Evolutionary conservation across 2,113 vertebrate genomes (phyloP).

Genomic region (Chamaea fasciata): DNA sequence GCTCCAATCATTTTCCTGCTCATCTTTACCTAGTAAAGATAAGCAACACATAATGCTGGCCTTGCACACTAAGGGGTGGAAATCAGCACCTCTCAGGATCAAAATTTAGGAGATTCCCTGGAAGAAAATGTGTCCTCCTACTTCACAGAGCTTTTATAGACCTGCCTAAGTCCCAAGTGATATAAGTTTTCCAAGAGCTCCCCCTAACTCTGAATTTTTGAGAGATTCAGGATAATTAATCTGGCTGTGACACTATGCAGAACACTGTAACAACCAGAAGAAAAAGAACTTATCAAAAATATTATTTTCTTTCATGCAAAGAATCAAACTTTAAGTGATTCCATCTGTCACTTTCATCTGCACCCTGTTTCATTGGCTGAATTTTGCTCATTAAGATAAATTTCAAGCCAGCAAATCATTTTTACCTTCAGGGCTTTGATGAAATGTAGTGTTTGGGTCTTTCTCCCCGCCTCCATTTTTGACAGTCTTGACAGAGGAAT

Average conservation of each 20-base stretch:
- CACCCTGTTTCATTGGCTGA: constrained; percentile 64
- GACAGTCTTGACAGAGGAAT: neutral
- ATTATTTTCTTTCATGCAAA: constrained; percentile 60
- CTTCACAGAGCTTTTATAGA: neutral
- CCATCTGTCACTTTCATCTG: constrained; percentile 72
- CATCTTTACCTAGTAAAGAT: neutral
- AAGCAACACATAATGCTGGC: neutral
- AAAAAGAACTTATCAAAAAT: constrained; percentile 61
- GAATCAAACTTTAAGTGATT: constrained; percentile 69
- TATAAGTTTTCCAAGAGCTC: neutral
- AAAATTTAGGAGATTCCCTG: neutral
- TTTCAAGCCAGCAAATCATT: constrained; percentile 60
- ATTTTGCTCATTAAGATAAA: constrained; percentile 74
- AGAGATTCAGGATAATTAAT: neutral
- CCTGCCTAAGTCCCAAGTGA: neutral
- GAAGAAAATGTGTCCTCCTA: neutral
- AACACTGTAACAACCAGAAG: constrained; percentile 49
- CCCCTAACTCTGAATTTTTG: neutral
- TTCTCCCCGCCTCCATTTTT: neutral
- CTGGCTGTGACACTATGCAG: constrained; percentile 1
- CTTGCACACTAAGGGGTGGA: neutral
- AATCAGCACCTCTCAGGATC: neutral
- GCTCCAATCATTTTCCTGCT: neutral
- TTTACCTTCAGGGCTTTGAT: constrained; percentile 66
- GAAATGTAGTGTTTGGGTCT: constrained; percentile 26